Evolutionary conservation across 2,888 invertebrate species (phyloP), one percentile per base, ranked within the genome.

Genomic region (Troides helena): DNA sequence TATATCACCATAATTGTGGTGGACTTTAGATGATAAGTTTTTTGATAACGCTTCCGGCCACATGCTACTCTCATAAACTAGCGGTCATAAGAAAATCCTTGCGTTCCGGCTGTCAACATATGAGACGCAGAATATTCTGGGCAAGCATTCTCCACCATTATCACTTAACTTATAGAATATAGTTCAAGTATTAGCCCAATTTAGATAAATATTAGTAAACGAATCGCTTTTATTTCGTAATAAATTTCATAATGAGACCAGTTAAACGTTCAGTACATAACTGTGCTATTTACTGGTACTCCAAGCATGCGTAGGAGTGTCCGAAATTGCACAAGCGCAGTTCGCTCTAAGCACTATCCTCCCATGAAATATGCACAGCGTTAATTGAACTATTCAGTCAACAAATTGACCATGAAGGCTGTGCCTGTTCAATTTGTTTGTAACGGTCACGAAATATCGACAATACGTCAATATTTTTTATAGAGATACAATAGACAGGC

Each of bases 331-430:
- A 75, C 71, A 68, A 72, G 61, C 64, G 67, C 72, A 76, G 78
- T 77, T 78, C 79, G 74, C 76, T 77, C 77, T 72, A 67, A 74
- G 75, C 71, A 73, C 73, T 79, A 81, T 78, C 79, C 80, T 81
- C 79, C 78, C 78, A 75, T 77, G 77, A 81, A 81, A 82, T 72
- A 67, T 77, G 79, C 80, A 77, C 80, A 82, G 82, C 74, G 83
- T 80, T 87, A 86, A 87, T 87, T 86, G 80, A 80, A 78, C 79
- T 82, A 84, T 85, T 82, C 82, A 83, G 81, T 79, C 74, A 78
- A 82, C 84, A 85, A 88, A 89, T 88, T 85, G 86, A 81, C 79
- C 85, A 76, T 82, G 89, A 89, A 89, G 89, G 89, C 74, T 72
- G 72, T 71, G 73, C 71, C 77, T 77, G 78, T 77, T 80, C 76